Evolutionary conservation across 2,888 invertebrate species (phyloP), one percentile per base, ranked within the genome.

Genomic region (Cheilosia scutellata): DNA sequence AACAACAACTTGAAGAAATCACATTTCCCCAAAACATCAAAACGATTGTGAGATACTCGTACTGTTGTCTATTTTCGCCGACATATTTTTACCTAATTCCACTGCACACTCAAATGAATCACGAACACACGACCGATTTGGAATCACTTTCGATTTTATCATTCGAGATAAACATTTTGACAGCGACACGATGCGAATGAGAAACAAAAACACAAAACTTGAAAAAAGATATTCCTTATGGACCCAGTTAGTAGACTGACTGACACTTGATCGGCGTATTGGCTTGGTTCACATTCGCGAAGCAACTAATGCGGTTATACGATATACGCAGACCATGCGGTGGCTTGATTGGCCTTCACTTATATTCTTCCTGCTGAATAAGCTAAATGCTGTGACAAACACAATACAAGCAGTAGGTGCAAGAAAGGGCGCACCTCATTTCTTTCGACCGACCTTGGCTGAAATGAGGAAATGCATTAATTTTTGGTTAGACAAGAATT

Each of bases 131-230:
- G 71, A 29, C 42, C 62, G 31, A 58, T 40, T 11, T 44, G 29
- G n/a, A 82, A 62, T 70, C 58, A 79, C 83, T 79, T 79, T 75
- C 70, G 58, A 58, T 79, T 84, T 75, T 51, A 75, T 75, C 63
- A 74, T 29, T 79, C 25, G 27, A 16, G 44, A 47, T 47, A 16
- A 20, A 47, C 44, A 44, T 44, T 16, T 44, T 37, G n/a, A 37
- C 20, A 20, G 20, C 20, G 20, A 20, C 20, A 20, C 13, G 16
- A 44, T n/a, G 16, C 44, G 16, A 44, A 16, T n/a, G 44, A 44
- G 44, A 44, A 16, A 44, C 6, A 47, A n/a, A 47, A 16, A 47
- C n/a, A 44, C n/a, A 16, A 44, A 16, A 13, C 37, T 37, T 0
- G 44, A 47, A 2, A 47, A 6, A 7, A 47, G n/a, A 47, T 47